Conservation (phyloP, 2,797 vertebrate species). For the Choloepus didactylus region DNA sequence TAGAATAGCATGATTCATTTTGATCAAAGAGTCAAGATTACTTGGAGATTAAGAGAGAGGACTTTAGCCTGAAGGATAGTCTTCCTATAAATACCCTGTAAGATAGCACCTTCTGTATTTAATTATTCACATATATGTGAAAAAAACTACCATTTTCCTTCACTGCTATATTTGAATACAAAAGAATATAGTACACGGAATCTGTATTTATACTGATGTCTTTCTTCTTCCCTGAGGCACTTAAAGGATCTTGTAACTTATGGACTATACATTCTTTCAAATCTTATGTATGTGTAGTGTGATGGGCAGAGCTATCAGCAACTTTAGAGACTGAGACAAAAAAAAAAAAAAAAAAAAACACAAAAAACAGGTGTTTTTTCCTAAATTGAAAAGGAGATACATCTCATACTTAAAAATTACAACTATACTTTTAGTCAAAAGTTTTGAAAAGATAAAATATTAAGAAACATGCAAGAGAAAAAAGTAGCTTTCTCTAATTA, state of each 20-base stretch:
- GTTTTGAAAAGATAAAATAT: conserved; percentile 37
- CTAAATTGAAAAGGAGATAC: not conserved
- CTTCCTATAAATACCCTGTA: not conserved
- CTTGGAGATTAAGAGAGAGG: conserved; percentile 35
- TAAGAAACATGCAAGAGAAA: not conserved
- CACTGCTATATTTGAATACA: not conserved
- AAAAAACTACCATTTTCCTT: not conserved
- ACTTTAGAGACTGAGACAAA: not conserved
- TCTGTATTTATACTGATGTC: not conserved
- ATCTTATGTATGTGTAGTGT: not conserved
- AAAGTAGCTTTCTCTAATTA: not conserved
- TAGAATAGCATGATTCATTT: not conserved
- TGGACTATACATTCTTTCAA: not conserved
- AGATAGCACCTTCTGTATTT: not conserved
- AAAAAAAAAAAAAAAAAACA: not conserved
- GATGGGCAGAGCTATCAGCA: not conserved
- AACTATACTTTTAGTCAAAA: not conserved
- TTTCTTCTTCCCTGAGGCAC: not conserved
- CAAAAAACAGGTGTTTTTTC: not conserved
- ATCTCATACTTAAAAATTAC: not conserved
- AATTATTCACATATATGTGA: not conserved
- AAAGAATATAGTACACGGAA: not conserved
- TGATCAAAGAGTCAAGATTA: conserved; percentile 26
- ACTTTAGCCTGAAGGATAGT: conserved; percentile 6
- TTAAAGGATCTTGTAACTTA: not conserved